Conservation (phyloP, 2,797 vertebrate genomes). For the Typhlichthys subterraneus region DNA sequence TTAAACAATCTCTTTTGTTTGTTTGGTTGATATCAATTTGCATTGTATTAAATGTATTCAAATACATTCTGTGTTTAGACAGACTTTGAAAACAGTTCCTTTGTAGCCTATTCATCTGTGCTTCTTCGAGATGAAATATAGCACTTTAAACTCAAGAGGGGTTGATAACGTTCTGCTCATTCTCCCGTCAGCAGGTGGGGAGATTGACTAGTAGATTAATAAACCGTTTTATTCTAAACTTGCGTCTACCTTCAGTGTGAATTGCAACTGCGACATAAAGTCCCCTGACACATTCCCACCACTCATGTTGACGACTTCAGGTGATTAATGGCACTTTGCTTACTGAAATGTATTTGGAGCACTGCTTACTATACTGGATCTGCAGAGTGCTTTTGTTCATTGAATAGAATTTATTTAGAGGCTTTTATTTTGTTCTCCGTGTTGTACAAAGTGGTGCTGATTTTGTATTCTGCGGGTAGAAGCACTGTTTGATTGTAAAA, state of each 20-base stretch:
- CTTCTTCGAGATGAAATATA: slow-evolving; percentile 51
- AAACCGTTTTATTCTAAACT: slow-evolving; percentile 50
- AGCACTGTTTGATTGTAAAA: slow-evolving; percentile 38
- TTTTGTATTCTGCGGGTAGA: slow-evolving; percentile 22
- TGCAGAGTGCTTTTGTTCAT: slow-evolving; percentile 41
- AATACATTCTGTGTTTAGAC: no score
- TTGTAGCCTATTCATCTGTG: slow-evolving; percentile 36
- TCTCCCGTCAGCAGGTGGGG: slow-evolving; percentile 39
- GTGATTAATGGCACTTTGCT: slow-evolving; percentile 66
- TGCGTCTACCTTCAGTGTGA: slow-evolving; percentile 40
- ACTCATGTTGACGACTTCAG: slow-evolving; percentile 29
- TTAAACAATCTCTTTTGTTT: no score
- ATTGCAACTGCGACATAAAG: slow-evolving; percentile 53
- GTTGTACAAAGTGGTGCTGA: slow-evolving; percentile 24
- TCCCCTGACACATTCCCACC: slow-evolving; percentile 45
- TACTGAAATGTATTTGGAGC: slow-evolving; percentile 59
- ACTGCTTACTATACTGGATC: slow-evolving; percentile 42
- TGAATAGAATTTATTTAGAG: slow-evolving; percentile 41
- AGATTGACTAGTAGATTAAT: slow-evolving; percentile 59
- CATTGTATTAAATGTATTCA: no score
- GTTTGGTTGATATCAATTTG: no score
- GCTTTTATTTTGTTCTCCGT: slow-evolving; percentile 40
- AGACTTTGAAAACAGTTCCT: slow-evolving; percentile 10
- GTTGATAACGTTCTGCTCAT: slow-evolving; percentile 33
- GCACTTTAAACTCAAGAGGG: slow-evolving; percentile 46